Evolutionary conservation across 2,888 invertebrate genomes (phyloP), one percentile per base, ranked within the genome.

Genomic region (Acleris emargana): DNA sequence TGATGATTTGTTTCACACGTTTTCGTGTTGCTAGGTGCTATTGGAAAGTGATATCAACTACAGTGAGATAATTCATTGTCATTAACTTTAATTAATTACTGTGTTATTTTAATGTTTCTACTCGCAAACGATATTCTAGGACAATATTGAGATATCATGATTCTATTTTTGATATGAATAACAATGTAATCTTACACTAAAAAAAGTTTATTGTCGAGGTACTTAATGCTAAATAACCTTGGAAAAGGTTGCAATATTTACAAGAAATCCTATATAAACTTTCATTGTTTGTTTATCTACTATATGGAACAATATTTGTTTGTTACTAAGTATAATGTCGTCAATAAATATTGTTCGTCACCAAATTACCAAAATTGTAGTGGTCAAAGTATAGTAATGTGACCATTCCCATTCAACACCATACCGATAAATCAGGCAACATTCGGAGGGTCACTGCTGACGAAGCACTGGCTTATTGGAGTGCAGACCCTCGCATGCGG

Each of bases 371-470:
- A 32, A 32, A 9, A 7, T 32, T 47, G 18, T 62, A 42, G 11
- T 54, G 53, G 20, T 61, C 42, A 59, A 17, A 45, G 22, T 51
- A 53, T 28, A 60, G 45, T 61, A 66, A 66, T 66, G 18, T 20
- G n/a, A 47, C 47, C 66, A 18, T 57, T 61, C 51, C 57, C 51
- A 61, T 66, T 60, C 66, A 57, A 25, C 51, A 47, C 66, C 38
- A 60, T 38, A 25, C 5, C 66, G 45, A 66, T 66, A 66, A 66
- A 61, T 66, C 66, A 51, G 66, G 55, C 43, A 18, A 38, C 59
- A 28, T 49, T 18, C 45, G 60, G 20, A 66, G 66, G 66, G 66
- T 57, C 66, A 50, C 42, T 49, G 66, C 66, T 66, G 66, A 52
- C 61, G 55, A 32, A 17, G 55, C 57, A 55, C 45, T 57, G 47